These are phyloP conservation scores for Tetheella fluctuosa DNA, from an alignment of 2,888 invertebrate species.

Conservation along the genomic window DNA sequence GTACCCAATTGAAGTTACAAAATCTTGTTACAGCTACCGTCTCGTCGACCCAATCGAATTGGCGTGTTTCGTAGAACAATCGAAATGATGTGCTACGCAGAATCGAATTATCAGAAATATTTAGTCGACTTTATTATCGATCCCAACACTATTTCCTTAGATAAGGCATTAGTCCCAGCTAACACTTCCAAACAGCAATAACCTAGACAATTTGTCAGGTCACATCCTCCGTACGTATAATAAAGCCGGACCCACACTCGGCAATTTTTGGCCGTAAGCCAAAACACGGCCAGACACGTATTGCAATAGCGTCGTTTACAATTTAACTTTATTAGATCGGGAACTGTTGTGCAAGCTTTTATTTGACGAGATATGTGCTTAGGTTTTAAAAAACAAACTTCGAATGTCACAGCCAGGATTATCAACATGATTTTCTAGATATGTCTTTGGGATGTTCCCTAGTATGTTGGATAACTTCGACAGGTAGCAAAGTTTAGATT, in stretches of 20 bases:
- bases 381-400: neutral
- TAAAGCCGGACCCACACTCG: neutral
- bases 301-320: slow-evolving; percentile 16
- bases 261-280: slow-evolving; percentile 4
- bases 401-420: neutral
- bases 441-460: neutral
- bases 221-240: neutral
- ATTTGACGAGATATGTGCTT: neutral
- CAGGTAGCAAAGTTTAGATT: too few species aligned
- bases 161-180: neutral
- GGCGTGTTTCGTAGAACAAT: too few species aligned
- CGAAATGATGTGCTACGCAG: too few species aligned
- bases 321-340: slow-evolving; percentile 27
- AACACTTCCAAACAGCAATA: slow-evolving; percentile 6
- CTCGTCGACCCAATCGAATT: too few species aligned
- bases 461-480: too few species aligned
- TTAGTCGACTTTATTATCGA: neutral
- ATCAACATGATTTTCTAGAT: neutral
- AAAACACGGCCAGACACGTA: neutral
- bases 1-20: neutral
- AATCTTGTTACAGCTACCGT: too few species aligned
- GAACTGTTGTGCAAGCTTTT: slow-evolving; percentile 15
- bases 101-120: too few species aligned
- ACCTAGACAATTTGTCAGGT: slow-evolving; percentile 7
- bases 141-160: neutral